Evolutionary conservation across 2,888 invertebrate species (phyloP).

Genomic region (Tinea semifulvella): DNA sequence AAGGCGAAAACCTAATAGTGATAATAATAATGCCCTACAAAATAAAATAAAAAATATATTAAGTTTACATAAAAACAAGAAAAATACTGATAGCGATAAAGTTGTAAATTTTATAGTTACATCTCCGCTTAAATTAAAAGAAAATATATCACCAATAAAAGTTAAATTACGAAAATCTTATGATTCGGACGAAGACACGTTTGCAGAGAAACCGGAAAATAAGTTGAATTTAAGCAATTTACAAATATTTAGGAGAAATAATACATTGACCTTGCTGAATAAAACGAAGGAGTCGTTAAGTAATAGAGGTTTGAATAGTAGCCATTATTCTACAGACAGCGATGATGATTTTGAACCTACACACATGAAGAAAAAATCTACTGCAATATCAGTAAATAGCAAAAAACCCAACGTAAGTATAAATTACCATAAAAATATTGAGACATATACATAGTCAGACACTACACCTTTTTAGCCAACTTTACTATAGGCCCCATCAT

Average conservation of each 20-base stretch:
- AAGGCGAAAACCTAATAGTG: neutral
- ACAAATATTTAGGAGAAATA: neutral
- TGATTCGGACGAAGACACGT: slow-evolving; percentile 28
- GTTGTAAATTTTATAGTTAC: neutral
- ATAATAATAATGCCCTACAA: neutral
- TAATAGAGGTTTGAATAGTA: slow-evolving; percentile 15
- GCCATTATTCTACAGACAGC: slow-evolving; percentile 28
- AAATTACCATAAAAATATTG: too few relatives aligned
- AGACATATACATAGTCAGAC: too few relatives aligned
- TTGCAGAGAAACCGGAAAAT: neutral
- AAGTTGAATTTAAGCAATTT: neutral
- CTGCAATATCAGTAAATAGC: neutral
- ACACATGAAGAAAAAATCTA: slow-evolving; percentile 1
- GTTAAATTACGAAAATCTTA: slow-evolving; percentile 19
- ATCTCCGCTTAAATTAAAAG: neutral
- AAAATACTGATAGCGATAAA: neutral
- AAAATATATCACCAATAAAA: slow-evolving; percentile 4
- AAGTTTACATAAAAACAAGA: slow-evolving; percentile 3
- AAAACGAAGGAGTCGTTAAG: too few relatives aligned
- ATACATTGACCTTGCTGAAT: too few relatives aligned
- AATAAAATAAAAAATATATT: neutral
- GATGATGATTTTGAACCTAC: slow-evolving; percentile 43
- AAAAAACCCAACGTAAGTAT: too few relatives aligned
- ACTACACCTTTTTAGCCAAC: too few relatives aligned
- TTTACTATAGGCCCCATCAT: too few relatives aligned